Evolutionary conservation across 2,113 vertebrate species (phyloP), one percentile per base, ranked within the genome.

Genomic region (Atherinomorus stipes): DNA sequence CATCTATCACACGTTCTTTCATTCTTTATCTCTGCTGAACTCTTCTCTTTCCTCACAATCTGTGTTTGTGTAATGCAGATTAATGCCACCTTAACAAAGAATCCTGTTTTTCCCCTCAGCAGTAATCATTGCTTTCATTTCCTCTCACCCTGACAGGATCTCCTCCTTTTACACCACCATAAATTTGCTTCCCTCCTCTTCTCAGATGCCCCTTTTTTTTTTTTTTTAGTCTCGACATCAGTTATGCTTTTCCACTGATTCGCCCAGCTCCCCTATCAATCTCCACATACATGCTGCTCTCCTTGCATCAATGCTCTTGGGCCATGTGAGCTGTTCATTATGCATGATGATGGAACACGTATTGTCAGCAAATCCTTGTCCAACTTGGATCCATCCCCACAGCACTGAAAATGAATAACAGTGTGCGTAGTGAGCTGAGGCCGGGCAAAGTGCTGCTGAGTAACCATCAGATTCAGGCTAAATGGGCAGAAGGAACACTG

Each of bases 1-100:
- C 74, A 81, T 81, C 87, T 45, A 85, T 85, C 81, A 87, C 51
- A 80, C 2, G 13, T 38, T 60, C 61, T 80, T 81, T 86, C 70
- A 70, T 62, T 69, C 67, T 61, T 83, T 81, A 77, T 89, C 83
- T 73, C 63, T n/a, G 42, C 25, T 64, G 22, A 44, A 19, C 56
- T 58, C 34, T 22, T 34, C 23, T 21, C 45, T 6, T 65, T 79
- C 58, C 52, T 75, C 60, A 38, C 22, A 62, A 37, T 42, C 21
- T 15, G 13, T 67, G 28, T 78, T 76, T 85, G 44, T 85, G 63
- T 54, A 77, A 68, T 47, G 53, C 66, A 79, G 81, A 89, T 89
- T 88, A 76, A 86, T 82, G 74, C 65, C 64, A 45, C 45, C 68
- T 65, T 74, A 76, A 88, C 75, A 72, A 76, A 76, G 40, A 38